phyloP scores from a whole-genome alignment of 1,140 invertebrate species.

The Macrostomum lignano region DNA sequence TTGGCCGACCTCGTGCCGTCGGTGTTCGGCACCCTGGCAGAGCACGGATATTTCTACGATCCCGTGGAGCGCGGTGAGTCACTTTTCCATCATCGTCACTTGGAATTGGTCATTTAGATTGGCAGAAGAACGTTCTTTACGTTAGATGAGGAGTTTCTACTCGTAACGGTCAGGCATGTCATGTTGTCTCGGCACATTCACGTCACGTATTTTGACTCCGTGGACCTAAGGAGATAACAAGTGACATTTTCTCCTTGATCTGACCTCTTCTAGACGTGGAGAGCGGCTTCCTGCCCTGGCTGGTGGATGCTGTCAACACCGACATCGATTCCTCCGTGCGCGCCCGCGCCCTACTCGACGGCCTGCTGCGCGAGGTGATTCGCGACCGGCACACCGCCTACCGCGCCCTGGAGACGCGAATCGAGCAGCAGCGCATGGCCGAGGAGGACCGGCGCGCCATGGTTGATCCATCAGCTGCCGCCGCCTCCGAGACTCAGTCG shows the following conservation, averaged over 20 bases:
- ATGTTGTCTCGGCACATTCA: too few relatives aligned
- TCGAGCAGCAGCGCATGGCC: background rate
- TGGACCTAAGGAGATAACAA: too few relatives aligned
- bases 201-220: too few relatives aligned
- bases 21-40: conserved; percentile 45
- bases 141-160: too few relatives aligned
- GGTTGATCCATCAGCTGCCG: too few relatives aligned
- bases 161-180: too few relatives aligned
- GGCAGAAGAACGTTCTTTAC: background rate
- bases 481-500: too few relatives aligned
- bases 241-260: too few relatives aligned
- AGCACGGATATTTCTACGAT: conserved; percentile 43
- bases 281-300: background rate
- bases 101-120: background rate
- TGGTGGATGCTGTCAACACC: background rate
- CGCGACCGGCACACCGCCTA: background rate
- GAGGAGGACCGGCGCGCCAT: too few relatives aligned
- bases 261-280: conserved; percentile 1
- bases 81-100: background rate
- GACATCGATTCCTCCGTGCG: background rate
- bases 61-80: conserved; percentile 36
- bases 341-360: background rate
- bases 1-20: conserved; percentile 50
- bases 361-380: background rate
- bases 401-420: background rate